Percentiles rank a stretch among this genome's conserved stretches.
These are phyloP conservation scores for Tapera naevia DNA, from an alignment of 2,797 vertebrate species.

Conservation along the genomic window DNA sequence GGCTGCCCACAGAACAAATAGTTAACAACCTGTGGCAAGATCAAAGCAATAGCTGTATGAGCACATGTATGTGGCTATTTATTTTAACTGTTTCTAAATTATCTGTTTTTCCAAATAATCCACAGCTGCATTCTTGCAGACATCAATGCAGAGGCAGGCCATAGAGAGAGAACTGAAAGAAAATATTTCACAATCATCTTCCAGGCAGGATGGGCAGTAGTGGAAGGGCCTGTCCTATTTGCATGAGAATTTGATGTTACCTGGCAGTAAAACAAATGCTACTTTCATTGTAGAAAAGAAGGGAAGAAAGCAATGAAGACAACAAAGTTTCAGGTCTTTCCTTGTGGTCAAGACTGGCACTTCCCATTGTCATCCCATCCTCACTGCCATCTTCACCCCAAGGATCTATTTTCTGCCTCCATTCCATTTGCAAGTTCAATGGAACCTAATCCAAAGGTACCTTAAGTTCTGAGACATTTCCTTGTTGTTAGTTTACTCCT, in stretches of 20 bases:
- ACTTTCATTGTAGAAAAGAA: neutral
- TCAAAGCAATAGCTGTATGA: neutral
- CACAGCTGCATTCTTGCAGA: neutral
- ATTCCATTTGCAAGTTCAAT: neutral
- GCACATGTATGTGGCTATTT: neutral
- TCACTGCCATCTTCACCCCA: neutral
- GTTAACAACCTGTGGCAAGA: neutral
- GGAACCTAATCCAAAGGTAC: neutral
- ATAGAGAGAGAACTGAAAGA: neutral
- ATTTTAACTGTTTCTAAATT: neutral
- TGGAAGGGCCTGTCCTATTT: neutral
- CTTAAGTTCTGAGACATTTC: neutral
- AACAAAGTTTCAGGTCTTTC: neutral
- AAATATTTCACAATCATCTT: neutral
- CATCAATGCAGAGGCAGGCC: neutral
- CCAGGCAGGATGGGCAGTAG: neutral
- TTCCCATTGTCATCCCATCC: neutral
- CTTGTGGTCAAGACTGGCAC: neutral
- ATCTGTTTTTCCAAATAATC: neutral
- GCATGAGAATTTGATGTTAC: neutral
- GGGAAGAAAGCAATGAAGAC: neutral
- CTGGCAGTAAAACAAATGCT: neutral
- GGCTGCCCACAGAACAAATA: neutral
- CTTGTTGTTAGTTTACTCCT: neutral
- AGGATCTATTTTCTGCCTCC: neutral